These are phyloP conservation scores for Diadema setosum DNA, from an alignment of 35 echinoderm and acorn worm species.

Conservation along the genomic window DNA sequence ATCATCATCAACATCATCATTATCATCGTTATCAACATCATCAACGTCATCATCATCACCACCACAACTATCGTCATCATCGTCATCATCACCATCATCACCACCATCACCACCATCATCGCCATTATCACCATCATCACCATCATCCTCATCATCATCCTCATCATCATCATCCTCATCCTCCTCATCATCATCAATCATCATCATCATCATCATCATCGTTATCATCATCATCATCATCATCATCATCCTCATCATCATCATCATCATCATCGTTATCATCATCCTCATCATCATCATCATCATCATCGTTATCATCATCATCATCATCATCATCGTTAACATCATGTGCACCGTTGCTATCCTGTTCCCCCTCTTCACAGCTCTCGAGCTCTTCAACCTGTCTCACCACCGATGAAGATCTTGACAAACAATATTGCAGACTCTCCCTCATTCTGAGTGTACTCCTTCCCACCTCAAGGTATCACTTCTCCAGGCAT, in stretches of 20 bases:
- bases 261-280: background rate
- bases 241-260: background rate
- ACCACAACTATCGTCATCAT: background rate
- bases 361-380: too few species aligned
- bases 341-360: background rate
- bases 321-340: background rate
- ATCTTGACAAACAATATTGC: too few species aligned
- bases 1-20: background rate
- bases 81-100: background rate
- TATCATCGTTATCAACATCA: background rate
- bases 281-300: background rate
- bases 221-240: background rate
- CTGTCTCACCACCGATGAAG: too few species aligned
- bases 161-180: background rate
- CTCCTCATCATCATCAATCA: background rate
- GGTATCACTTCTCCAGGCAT: too few species aligned
- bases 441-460: too few species aligned
- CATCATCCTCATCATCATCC: background rate
- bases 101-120: background rate
- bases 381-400: too few species aligned
- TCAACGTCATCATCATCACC: background rate
- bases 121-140: background rate
- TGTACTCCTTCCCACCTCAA: too few species aligned
- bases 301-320: background rate
- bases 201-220: background rate